Evolutionary conservation across 2,113 vertebrate genomes (phyloP).

Genomic region (Ibidorhyncha struthersii): DNA sequence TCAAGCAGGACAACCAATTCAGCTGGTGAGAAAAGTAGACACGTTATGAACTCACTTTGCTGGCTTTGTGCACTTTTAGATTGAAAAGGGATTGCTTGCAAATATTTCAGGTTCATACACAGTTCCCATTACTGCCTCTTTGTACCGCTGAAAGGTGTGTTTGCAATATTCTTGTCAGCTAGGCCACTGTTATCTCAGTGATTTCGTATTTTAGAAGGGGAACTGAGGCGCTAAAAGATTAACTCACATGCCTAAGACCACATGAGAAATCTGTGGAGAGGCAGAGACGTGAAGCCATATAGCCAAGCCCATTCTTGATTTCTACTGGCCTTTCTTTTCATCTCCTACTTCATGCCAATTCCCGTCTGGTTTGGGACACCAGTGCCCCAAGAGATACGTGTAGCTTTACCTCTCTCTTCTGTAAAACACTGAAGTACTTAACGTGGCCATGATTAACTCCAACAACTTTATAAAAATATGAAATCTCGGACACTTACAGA

Average conservation of each 20-base stretch:
- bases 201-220: neutral
- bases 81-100: neutral
- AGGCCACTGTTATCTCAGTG: neutral
- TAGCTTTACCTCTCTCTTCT: neutral
- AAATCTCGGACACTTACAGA: neutral
- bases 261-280: neutral
- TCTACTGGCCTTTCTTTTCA: neutral
- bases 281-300: neutral
- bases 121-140: neutral
- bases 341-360: neutral
- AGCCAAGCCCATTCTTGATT: neutral
- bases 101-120: neutral
- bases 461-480: neutral
- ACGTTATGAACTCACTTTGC: neutral
- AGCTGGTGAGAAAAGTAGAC: neutral
- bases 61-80: neutral
- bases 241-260: neutral
- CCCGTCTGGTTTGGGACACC: neutral
- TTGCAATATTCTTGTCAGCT: neutral
- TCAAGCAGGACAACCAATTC: neutral
- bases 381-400: neutral
- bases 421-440: neutral
- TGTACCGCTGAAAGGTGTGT: neutral
- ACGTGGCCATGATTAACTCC: neutral
- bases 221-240: neutral